A percentile compares a stretch with the other conserved stretches of the same genome.
These are phyloP conservation scores for Pyrocephalus nanus DNA, from an alignment of 2,797 vertebrate genomes.

Conservation along the genomic window DNA sequence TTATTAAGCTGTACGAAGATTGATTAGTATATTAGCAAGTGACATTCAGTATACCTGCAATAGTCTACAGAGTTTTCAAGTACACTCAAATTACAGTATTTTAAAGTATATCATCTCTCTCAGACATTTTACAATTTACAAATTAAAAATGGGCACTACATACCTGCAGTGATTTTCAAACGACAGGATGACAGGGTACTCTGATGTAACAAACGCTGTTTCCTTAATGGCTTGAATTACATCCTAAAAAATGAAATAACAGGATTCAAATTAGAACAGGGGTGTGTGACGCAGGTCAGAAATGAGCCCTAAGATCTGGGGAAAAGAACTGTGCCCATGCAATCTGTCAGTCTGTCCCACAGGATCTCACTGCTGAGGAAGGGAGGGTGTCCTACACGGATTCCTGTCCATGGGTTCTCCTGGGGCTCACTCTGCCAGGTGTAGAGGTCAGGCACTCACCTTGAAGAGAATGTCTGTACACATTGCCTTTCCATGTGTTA, in stretches of 20 bases:
- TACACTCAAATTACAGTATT: neutral
- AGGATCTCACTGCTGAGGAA: neutral
- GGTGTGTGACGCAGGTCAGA: neutral
- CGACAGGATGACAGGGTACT: constrained; percentile 95
- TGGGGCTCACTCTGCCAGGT: neutral
- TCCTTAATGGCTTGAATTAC: constrained; percentile 98
- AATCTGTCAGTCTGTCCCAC: neutral
- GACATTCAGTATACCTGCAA: neutral
- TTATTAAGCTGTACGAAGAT: neutral
- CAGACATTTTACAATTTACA: neutral
- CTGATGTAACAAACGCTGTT: constrained; percentile 94
- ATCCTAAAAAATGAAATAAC: constrained; percentile 81
- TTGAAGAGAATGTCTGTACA: constrained; percentile 99
- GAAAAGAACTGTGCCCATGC: neutral
- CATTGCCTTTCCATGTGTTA: constrained; percentile 99
- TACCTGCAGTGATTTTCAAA: constrained; percentile 99
- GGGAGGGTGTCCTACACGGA: neutral
- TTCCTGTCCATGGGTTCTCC: neutral
- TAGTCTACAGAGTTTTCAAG: neutral
- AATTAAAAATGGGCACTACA: neutral
- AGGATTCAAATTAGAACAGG: neutral
- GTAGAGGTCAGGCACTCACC: constrained; percentile 72
- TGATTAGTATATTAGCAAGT: neutral
- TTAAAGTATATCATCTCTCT: neutral
- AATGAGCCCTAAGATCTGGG: neutral